Percentiles rank a stretch among this genome's conserved stretches.
These are phyloP conservation scores for Nomada lathburiana DNA, from an alignment of 2,888 invertebrate genomes.

Conservation along the genomic window DNA sequence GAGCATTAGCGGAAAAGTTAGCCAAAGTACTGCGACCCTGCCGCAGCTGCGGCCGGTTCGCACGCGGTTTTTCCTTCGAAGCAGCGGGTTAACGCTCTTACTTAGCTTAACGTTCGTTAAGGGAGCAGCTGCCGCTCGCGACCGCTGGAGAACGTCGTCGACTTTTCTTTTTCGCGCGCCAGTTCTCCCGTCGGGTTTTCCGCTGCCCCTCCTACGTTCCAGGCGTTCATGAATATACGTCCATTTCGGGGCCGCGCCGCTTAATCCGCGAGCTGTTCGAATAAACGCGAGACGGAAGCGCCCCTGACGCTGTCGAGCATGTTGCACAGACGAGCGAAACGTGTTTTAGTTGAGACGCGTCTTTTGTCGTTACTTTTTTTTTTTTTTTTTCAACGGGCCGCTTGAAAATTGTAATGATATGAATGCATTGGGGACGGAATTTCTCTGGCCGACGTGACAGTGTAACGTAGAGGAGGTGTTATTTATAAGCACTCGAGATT, in stretches of 20 bases:
- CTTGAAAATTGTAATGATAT: too few species aligned
- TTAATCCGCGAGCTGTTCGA: slow-evolving; percentile 28
- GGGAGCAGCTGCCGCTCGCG: slow-evolving; percentile 71
- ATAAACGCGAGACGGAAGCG: slow-evolving; percentile 5
- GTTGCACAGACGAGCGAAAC: neutral
- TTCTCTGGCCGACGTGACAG: too few species aligned
- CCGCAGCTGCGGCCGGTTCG: slow-evolving; percentile 72
- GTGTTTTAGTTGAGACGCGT: neutral
- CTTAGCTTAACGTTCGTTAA: slow-evolving; percentile 73
- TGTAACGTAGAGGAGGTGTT: neutral
- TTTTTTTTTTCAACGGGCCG: too few species aligned
- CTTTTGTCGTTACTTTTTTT: neutral
- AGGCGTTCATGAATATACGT: slow-evolving; percentile 33
- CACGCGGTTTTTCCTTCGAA: slow-evolving; percentile 75
- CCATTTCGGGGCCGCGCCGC: slow-evolving; percentile 4
- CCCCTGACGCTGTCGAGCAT: neutral
- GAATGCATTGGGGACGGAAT: too few species aligned
- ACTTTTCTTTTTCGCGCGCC: slow-evolving; percentile 64
- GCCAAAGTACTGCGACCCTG: slow-evolving; percentile 71
- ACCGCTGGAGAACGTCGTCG: slow-evolving; percentile 66
- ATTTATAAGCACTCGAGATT: neutral
- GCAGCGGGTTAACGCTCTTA: slow-evolving; percentile 76
- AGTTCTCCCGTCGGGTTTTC: slow-evolving; percentile 25
- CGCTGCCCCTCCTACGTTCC: neutral
- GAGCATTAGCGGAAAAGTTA: slow-evolving; percentile 70